These are phyloP conservation scores for Diploptera punctata DNA, from an alignment of 2,888 invertebrate species.

Conservation along the genomic window DNA sequence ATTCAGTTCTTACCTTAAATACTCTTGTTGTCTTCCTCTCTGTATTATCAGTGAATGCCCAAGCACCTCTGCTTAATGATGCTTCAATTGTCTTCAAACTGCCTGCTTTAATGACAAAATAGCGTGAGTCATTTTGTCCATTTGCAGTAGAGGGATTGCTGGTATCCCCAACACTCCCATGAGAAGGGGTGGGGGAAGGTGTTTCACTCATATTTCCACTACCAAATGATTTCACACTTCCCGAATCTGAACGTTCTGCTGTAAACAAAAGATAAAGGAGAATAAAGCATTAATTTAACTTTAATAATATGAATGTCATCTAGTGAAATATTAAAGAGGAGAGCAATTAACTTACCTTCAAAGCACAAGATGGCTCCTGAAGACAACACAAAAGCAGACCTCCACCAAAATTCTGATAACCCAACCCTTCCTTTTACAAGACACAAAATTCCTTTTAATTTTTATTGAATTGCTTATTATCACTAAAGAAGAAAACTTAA, in stretches of 20 bases:
- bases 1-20: constrained; percentile 59
- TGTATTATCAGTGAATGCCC: constrained; percentile 66
- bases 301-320: too few relatives aligned
- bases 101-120: constrained; percentile 68
- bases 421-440: too few relatives aligned
- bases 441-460: too few relatives aligned
- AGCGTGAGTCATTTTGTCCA: constrained; percentile 48
- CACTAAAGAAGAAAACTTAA: too few relatives aligned
- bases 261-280: too few relatives aligned
- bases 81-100: constrained; percentile 63
- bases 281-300: too few relatives aligned
- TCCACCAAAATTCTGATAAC: too few relatives aligned
- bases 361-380: too few relatives aligned
- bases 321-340: too few relatives aligned
- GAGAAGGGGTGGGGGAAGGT: constrained; percentile 38
- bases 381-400: too few relatives aligned
- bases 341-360: too few relatives aligned
- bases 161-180: constrained; percentile 28
- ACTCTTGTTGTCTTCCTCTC: constrained; percentile 66
- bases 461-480: too few relatives aligned
- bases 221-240: constrained; percentile 35
- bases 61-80: constrained; percentile 61
- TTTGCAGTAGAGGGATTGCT: not conserved
- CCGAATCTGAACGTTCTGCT: constrained; percentile 34
- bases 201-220: constrained; percentile 33